Conservation (phyloP, 2,888 invertebrate genomes). For the Nineta flava region DNA sequence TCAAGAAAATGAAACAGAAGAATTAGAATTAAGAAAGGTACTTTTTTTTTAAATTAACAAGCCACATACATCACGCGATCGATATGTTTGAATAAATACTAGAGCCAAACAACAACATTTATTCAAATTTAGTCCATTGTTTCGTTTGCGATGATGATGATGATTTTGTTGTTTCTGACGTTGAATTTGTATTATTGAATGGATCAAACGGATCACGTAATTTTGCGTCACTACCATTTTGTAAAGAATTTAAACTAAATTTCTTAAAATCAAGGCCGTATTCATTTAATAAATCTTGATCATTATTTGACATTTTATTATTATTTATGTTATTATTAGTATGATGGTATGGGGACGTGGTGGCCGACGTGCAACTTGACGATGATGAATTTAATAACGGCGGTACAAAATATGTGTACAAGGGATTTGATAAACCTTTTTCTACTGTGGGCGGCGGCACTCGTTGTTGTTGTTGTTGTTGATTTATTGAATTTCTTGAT, state of each 20-base stretch:
- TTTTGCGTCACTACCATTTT: slow-evolving; percentile 19
- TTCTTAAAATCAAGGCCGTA: slow-evolving; percentile 56
- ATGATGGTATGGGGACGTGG: slow-evolving; percentile 33
- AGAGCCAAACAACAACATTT: slow-evolving; percentile 7
- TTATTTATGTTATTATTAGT: slow-evolving; percentile 9
- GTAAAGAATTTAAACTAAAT: slow-evolving; percentile 24
- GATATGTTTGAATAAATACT: too few species aligned
- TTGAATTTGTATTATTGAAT: slow-evolving; percentile 7
- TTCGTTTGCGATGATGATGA: slow-evolving; percentile 32
- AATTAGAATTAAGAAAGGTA: too few species aligned
- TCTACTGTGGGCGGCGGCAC: slow-evolving; percentile 19
- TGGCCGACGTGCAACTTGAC: slow-evolving; percentile 32
- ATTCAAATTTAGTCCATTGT: slow-evolving; percentile 44
- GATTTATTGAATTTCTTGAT: slow-evolving; percentile 29
- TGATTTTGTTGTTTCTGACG: slow-evolving; percentile 15
- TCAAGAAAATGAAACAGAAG: too few species aligned
- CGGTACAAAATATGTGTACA: slow-evolving; percentile 28
- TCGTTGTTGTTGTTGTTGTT: slow-evolving; percentile 11
- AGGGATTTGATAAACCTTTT: slow-evolving; percentile 33
- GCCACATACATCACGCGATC: too few species aligned
- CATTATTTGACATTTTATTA: slow-evolving; percentile 25
- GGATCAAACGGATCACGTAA: slow-evolving; percentile 22
- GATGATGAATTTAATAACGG: slow-evolving; percentile 25
- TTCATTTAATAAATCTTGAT: slow-evolving; percentile 53
- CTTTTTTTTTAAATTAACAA: too few species aligned